Base-by-base conservation (phyloP, 2,888 invertebrate genomes). In the Cryptus viduatorius region DNA sequence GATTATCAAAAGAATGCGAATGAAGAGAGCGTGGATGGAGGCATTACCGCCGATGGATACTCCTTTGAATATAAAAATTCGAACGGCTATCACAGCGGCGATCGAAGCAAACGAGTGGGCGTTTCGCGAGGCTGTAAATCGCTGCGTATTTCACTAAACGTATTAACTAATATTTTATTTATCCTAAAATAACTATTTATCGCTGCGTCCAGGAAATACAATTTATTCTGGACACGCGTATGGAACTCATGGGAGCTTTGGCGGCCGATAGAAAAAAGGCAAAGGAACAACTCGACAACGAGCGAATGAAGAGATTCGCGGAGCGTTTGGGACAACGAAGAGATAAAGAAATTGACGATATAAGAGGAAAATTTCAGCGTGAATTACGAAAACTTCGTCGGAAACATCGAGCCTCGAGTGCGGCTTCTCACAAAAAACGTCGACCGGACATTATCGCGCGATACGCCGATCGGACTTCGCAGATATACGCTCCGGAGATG, bases 101-200 rank as follows among this genome's bases (percentile, higher is more conserved):
- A 95, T 98, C 86, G 98, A 98, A 93, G 95, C 96, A 83, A 96
- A 97, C 88, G 96, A 98, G 90, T 98, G 98, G 98, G 95, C 96
- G 10, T 96, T 97, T 76, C 95, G 98, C 83, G 98, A 98, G 91
- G 95, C 96, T 86, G 97, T 96, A 90, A 91, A 75, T 50, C n/a
- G 1, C n/a, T 42, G 19, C 3, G 10, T 44, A 67, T 72, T 68
- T 42, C 14, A 31, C 31, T 37, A 1, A n/a, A 61, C 4, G 12
- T 61, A 12, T 48, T 37, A 29, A 65, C 29, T 37, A 24, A 24
- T 24, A 78, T 84, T 69, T n/a, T 67, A 10, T 56, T 10, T 7
- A 24, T 10, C 24, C 4, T 16, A 53, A 53, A 10, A 56, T 56
- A 19, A 56, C 24, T 0, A 56, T 24, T 1, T 24, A 56, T 56